Conservation (phyloP, 2,113 vertebrate genomes). For the Poeciliopsis occidentalis region DNA sequence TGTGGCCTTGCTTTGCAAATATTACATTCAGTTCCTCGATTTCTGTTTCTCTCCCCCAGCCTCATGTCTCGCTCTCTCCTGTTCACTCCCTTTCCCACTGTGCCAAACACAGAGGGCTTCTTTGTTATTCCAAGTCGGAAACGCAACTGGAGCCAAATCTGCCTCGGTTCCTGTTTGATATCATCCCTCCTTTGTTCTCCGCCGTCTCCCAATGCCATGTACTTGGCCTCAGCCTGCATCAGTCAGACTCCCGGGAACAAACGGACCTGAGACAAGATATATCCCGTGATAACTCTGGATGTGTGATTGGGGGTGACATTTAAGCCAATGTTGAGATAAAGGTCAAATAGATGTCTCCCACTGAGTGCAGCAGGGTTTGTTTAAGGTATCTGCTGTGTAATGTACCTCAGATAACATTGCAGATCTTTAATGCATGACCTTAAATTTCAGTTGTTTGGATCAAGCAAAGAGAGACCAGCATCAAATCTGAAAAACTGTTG, state of each 20-base stretch:
- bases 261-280: conserved; percentile 35
- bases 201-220: conserved; percentile 40
- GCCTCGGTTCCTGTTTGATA: conserved; percentile 69
- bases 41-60: conserved; percentile 3
- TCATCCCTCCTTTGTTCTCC: conserved; percentile 67
- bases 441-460: background rate
- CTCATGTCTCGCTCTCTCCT: conserved; percentile 20
- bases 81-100: conserved; percentile 50
- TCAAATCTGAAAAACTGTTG: background rate
- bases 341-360: conserved; percentile 44
- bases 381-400: background rate
- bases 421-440: background rate
- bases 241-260: conserved; percentile 47
- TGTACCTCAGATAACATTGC: background rate
- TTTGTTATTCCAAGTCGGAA: conserved; percentile 75
- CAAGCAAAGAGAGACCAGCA: background rate
- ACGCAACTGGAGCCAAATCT: conserved; percentile 67
- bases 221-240: conserved; percentile 44
- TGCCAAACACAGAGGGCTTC: conserved; percentile 65
- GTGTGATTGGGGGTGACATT: conserved; percentile 53
- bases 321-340: conserved; percentile 45
- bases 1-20: conserved; percentile 53
- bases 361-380: background rate
- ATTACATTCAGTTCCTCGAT: conserved; percentile 32
- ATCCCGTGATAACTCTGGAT: conserved; percentile 33